Percentiles rank a stretch among this genome's conserved stretches.
Conservation (phyloP, 2,888 invertebrate species). For the Campoplex nolae region DNA sequence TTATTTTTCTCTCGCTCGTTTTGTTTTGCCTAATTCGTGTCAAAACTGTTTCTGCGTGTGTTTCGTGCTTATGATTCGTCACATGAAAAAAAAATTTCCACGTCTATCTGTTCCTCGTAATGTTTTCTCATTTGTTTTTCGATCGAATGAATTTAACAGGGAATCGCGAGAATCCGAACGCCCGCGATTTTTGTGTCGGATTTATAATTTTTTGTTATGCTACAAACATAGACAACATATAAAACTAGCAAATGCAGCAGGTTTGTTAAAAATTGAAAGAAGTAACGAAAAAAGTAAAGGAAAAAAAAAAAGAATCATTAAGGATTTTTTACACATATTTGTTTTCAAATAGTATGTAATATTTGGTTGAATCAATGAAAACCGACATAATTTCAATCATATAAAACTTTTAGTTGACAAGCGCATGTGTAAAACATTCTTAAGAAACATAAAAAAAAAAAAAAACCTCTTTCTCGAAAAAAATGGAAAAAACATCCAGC, state of each 20-base stretch:
- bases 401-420: not conserved
- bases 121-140: not conserved
- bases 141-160: not conserved
- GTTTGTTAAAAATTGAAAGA: not conserved
- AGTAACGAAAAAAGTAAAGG: conserved; percentile 20
- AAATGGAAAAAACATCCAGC: conserved; percentile 4
- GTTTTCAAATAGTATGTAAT: not conserved
- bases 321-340: not conserved
- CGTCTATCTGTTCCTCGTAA: not conserved
- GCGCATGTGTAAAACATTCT: not conserved
- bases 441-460: not conserved
- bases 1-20: not conserved
- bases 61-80: not conserved
- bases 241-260: conserved; percentile 42
- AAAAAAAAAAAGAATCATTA: not conserved
- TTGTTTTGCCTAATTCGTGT: conserved; percentile 28
- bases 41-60: not conserved
- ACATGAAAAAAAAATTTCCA: not conserved
- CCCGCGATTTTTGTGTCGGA: not conserved
- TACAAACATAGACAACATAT: not conserved
- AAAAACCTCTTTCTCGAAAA: not conserved
- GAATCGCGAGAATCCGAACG: not conserved
- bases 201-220: not conserved
- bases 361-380: not conserved
- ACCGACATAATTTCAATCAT: not conserved